A percentile compares a stretch with the other conserved stretches of the same genome.
Conservation (phyloP, 2,888 invertebrate species). For the Coelopa pilipes region DNA sequence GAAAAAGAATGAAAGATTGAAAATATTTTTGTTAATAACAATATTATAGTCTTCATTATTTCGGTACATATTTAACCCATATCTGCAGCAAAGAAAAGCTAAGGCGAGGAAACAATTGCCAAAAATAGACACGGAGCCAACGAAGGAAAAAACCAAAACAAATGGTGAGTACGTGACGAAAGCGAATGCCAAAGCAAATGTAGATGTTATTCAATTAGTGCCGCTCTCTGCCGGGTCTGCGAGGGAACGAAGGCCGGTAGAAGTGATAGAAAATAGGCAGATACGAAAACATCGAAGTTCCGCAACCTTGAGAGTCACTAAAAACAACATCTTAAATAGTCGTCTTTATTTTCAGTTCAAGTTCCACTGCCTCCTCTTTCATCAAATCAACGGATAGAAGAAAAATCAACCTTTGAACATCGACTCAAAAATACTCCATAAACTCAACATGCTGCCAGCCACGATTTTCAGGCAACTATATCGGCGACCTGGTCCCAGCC, state of each 20-base stretch:
- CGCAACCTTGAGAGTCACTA: too few relatives aligned
- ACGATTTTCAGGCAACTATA: constrained; percentile 62
- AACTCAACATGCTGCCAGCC: constrained; percentile 59
- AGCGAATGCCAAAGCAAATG: not conserved
- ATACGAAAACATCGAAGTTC: too few relatives aligned
- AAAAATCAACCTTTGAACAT: not conserved
- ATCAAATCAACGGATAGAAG: too few relatives aligned
- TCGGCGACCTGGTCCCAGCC: constrained; percentile 51
- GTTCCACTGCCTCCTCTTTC: too few relatives aligned
- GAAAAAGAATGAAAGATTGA: too few relatives aligned
- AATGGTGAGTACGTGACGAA: not conserved
- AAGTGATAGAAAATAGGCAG: too few relatives aligned
- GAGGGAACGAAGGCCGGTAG: too few relatives aligned
- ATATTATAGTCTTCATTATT: not conserved
- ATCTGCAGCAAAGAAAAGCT: not conserved
- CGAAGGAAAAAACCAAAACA: not conserved
- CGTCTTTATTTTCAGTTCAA: too few relatives aligned
- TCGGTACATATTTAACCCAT: not conserved
- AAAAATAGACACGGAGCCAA: not conserved
- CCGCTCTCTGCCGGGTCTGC: too few relatives aligned
- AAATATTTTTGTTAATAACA: too few relatives aligned
- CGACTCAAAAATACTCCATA: not conserved
- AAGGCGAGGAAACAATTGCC: not conserved
- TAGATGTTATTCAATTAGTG: too few relatives aligned
- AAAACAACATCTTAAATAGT: too few relatives aligned